Percentiles rank a stretch among this genome's conserved stretches.
These are phyloP conservation scores for Acrobasis suavella DNA, from an alignment of 2,888 invertebrate genomes.

Conservation along the genomic window DNA sequence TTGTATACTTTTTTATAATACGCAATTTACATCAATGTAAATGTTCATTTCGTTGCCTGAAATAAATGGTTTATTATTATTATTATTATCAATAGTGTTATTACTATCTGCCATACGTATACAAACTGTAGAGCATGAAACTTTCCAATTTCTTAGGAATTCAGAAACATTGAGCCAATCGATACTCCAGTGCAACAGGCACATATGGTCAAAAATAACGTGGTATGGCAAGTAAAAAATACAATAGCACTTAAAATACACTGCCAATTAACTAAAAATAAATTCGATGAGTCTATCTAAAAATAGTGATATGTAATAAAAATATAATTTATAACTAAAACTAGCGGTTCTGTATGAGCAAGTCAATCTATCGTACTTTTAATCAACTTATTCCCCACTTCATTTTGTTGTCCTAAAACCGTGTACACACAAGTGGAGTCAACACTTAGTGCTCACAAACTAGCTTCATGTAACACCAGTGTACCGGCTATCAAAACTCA, in stretches of 20 bases:
- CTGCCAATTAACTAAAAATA: slow-evolving; percentile 19
- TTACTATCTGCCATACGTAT: too few relatives aligned
- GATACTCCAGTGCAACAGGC: too few relatives aligned
- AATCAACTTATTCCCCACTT: too few relatives aligned
- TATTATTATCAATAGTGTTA: too few relatives aligned
- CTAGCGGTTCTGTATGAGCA: slow-evolving; percentile 1
- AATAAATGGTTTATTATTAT: too few relatives aligned
- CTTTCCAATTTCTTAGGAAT: too few relatives aligned
- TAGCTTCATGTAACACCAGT: slow-evolving; percentile 1
- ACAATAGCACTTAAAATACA: not conserved
- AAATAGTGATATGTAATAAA: slow-evolving; percentile 29
- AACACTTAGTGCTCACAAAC: not conserved
- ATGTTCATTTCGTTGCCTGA: too few relatives aligned
- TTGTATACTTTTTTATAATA: not conserved
- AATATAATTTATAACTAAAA: slow-evolving; percentile 21
- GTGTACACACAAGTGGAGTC: not conserved
- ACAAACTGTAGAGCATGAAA: too few relatives aligned
- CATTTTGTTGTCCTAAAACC: too few relatives aligned
- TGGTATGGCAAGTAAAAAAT: slow-evolving; percentile 17
- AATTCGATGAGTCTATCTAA: slow-evolving; percentile 19
- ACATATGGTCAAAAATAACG: not conserved
- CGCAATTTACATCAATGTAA: not conserved
- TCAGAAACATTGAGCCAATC: too few relatives aligned
- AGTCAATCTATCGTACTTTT: not conserved
- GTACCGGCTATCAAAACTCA: slow-evolving; percentile 1